A percentile compares a stretch with the other conserved stretches of the same genome.
Evolutionary conservation across 2,113 vertebrate genomes (phyloP).

Genomic region (Turnix velox): DNA sequence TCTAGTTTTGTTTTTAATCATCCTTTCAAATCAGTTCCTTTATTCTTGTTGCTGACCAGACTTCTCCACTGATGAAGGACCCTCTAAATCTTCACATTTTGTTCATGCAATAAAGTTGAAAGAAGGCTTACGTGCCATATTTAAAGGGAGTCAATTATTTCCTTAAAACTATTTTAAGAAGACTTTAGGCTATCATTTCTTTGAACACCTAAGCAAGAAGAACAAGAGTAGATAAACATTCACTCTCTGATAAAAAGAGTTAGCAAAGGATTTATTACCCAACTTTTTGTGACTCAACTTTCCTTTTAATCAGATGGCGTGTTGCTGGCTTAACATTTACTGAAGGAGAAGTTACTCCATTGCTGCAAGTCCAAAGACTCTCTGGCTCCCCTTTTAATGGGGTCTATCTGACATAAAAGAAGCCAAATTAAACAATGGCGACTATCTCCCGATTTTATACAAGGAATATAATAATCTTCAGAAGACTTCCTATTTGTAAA

Average conservation of each 20-base stretch:
- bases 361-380: not conserved
- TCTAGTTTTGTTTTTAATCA: not conserved
- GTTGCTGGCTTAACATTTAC: not conserved
- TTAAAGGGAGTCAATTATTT: not conserved
- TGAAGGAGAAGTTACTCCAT: not conserved
- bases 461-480: not conserved
- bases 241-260: not conserved
- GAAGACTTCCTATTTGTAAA: not conserved
- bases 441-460: not conserved
- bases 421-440: not conserved
- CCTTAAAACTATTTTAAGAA: not conserved
- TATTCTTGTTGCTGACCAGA: not conserved
- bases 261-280: not conserved
- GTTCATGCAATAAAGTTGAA: not conserved
- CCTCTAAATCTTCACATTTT: not conserved
- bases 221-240: not conserved
- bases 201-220: not conserved
- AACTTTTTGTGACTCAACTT: not conserved
- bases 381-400: not conserved
- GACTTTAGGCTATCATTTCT: not conserved
- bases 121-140: not conserved
- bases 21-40: not conserved
- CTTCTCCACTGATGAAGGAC: not conserved
- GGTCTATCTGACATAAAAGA: not conserved
- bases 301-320: not conserved